Evolutionary conservation across 1,140 invertebrate genomes (phyloP).

Genomic region (Onthophagus taurus): DNA sequence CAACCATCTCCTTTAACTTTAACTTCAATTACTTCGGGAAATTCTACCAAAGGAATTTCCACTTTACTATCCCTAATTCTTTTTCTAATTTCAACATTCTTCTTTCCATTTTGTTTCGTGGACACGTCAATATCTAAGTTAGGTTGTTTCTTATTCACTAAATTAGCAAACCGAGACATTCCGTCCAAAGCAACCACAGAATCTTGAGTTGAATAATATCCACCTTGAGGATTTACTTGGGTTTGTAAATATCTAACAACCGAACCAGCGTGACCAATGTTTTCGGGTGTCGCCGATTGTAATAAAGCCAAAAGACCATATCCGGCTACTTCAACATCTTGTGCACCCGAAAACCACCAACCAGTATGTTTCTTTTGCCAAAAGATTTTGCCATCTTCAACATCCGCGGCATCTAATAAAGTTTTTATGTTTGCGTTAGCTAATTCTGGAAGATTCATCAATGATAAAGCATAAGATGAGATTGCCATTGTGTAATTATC

Average conservation of each 20-base stretch:
- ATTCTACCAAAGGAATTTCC: constrained; percentile 29
- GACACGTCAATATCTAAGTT: constrained; percentile 21
- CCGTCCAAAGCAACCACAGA: constrained; percentile 54
- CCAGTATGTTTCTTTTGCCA: constrained; percentile 27
- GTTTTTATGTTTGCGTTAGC: constrained; percentile 24
- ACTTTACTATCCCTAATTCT: constrained; percentile 24
- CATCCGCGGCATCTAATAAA: constrained; percentile 21
- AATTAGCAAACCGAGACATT: constrained; percentile 43
- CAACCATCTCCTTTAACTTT: constrained; percentile 49
- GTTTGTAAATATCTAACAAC: constrained; percentile 54
- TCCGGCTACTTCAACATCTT: constrained; percentile 55
- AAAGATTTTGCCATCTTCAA: constrained; percentile 28
- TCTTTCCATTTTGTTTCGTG: constrained; percentile 13
- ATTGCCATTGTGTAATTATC: constrained; percentile 48
- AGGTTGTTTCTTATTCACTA: constrained; percentile 20
- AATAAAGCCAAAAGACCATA: constrained; percentile 55
- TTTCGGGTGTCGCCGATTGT: constrained; percentile 43
- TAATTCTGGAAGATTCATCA: constrained; percentile 38
- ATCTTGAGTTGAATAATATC: constrained; percentile 58
- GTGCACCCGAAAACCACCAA: neutral
- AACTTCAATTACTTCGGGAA: constrained; percentile 41
- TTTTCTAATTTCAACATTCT: constrained; percentile 18
- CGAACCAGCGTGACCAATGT: constrained; percentile 46
- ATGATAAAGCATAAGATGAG: constrained; percentile 49
- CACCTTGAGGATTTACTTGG: constrained; percentile 57